These are phyloP conservation scores for Oceanites oceanicus DNA, from an alignment of 2,113 vertebrate genomes.

Conservation along the genomic window DNA sequence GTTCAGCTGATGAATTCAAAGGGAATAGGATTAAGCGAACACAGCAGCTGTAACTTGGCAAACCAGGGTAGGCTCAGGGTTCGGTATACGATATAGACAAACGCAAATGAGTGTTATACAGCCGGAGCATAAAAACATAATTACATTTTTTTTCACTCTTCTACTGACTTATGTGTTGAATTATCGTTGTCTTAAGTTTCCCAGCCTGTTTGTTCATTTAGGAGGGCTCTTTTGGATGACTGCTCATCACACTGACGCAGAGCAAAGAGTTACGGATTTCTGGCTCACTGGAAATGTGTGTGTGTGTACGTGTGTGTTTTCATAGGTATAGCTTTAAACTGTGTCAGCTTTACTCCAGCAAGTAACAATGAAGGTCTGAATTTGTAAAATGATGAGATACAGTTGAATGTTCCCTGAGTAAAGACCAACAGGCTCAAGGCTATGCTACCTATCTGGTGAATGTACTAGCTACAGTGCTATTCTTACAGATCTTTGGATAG, in stretches of 20 bases:
- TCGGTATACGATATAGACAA: background rate
- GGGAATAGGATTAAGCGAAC: background rate
- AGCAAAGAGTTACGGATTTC: background rate
- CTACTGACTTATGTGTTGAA: background rate
- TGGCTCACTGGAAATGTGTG: background rate
- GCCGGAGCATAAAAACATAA: background rate
- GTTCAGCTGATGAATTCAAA: background rate
- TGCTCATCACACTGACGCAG: background rate
- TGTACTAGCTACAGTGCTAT: rapidly evolving
- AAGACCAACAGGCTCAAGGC: background rate
- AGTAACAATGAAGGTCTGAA: background rate
- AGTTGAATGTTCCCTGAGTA: background rate
- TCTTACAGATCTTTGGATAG: background rate
- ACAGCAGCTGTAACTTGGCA: background rate
- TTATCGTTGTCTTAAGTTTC: background rate
- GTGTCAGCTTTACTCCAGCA: background rate
- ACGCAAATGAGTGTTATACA: background rate
- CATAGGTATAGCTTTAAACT: background rate
- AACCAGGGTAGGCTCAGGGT: background rate
- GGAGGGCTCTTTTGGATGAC: background rate
- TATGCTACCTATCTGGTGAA: background rate
- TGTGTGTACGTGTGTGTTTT: background rate
- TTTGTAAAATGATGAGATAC: background rate
- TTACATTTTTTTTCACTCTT: background rate
- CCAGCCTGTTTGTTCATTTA: background rate